Conservation (phyloP, 2,113 vertebrate species). For the Arvicanthis niloticus region DNA sequence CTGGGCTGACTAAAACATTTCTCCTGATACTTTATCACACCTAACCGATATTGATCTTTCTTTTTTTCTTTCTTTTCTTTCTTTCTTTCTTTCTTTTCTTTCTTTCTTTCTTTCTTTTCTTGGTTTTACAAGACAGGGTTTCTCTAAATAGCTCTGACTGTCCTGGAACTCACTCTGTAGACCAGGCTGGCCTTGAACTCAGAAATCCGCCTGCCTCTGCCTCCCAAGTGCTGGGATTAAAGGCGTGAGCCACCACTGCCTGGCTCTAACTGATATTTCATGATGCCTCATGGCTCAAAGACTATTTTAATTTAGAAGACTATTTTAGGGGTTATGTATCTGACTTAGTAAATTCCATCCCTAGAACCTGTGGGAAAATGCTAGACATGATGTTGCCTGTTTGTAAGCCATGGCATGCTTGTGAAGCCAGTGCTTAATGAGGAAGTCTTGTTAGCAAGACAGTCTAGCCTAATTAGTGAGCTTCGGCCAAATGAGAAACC, state of each 20-base stretch:
- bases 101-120: no score
- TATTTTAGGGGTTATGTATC: neutral
- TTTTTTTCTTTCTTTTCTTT: no score
- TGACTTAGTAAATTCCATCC: neutral
- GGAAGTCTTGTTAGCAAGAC: neutral
- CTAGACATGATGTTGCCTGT: neutral
- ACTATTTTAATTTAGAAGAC: neutral
- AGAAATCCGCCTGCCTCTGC: no score
- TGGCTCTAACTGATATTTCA: neutral
- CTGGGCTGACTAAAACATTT: constrained; percentile 30
- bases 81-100: no score
- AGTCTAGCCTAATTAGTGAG: neutral
- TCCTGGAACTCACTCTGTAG: no score
- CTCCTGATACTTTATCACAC: constrained; percentile 23
- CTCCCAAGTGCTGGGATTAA: no score
- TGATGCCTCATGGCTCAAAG: constrained; percentile 40
- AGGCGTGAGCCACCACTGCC: no score
- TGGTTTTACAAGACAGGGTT: no score
- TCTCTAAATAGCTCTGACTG: no score
- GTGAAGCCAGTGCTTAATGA: neutral
- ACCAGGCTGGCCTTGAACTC: no score
- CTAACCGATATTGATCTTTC: neutral
- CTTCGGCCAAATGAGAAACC: neutral
- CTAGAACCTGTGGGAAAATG: neutral
- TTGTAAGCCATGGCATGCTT: neutral